Percentiles rank a stretch among this genome's conserved stretches.
Evolutionary conservation across 2,797 vertebrate species (phyloP).

Genomic region (Gephyroberyx darwinii): DNA sequence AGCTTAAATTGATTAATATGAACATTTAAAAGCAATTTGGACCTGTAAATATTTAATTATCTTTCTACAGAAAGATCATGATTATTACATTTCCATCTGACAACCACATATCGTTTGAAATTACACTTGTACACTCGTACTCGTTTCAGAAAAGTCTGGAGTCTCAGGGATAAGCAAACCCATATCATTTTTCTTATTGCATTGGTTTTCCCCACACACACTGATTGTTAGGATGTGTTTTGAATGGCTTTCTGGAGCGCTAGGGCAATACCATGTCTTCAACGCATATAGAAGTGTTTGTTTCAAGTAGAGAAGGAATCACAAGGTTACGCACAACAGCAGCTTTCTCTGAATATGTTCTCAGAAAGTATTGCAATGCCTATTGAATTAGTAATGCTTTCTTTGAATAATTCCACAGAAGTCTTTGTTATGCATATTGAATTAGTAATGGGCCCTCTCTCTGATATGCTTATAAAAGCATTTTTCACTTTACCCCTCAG

Average conservation of each 20-base stretch:
- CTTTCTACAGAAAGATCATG: not conserved
- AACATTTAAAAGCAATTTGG: not conserved
- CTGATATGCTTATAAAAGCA: conserved; percentile 19
- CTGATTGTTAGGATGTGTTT: too few relatives aligned
- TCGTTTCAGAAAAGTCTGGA: too few relatives aligned
- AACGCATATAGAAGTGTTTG: too few relatives aligned
- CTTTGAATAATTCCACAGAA: conserved; percentile 42
- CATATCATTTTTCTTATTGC: too few relatives aligned
- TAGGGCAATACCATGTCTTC: not conserved
- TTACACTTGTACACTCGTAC: too few relatives aligned
- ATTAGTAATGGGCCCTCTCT: conserved; percentile 41
- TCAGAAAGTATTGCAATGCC: conserved; percentile 35
- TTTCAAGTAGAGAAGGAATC: not conserved
- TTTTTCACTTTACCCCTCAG: conserved; percentile 27
- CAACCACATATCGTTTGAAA: not conserved
- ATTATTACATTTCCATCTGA: not conserved
- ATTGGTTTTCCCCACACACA: too few relatives aligned
- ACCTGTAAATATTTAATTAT: not conserved
- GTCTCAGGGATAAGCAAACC: too few relatives aligned
- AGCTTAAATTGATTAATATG: not conserved
- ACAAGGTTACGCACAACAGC: not conserved
- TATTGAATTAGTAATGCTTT: conserved; percentile 45
- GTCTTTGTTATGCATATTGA: conserved; percentile 39
- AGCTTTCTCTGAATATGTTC: conserved; percentile 5
- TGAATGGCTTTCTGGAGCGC: too few relatives aligned